A percentile compares a stretch with the other conserved stretches of the same genome.
Conservation (phyloP, 2,888 invertebrate genomes). For the Patella caerulea region DNA sequence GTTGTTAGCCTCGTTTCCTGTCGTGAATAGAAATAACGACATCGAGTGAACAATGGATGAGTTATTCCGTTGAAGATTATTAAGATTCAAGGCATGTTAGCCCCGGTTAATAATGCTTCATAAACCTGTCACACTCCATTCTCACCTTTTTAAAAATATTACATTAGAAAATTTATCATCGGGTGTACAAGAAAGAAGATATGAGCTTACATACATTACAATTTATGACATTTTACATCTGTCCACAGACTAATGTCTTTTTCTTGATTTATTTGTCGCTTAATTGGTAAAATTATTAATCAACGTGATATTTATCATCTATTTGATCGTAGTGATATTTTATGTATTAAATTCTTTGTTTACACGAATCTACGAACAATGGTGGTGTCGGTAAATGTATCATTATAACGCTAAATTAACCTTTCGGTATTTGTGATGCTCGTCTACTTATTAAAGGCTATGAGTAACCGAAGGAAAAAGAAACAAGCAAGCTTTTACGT, state of each 20-base stretch:
- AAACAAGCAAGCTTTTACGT: too few relatives aligned
- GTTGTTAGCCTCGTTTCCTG: conserved; percentile 9
- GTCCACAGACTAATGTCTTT: neutral
- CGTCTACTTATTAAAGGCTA: too few relatives aligned
- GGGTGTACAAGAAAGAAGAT: neutral
- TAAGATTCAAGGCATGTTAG: conserved; percentile 12
- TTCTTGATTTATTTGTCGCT: neutral
- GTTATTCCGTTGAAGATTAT: neutral
- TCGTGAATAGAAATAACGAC: conserved; percentile 8
- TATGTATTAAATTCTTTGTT: too few relatives aligned
- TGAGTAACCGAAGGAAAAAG: too few relatives aligned
- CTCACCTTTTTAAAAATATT: conserved; percentile 4
- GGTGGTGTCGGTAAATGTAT: too few relatives aligned
- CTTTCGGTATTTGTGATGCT: too few relatives aligned
- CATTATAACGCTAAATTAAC: too few relatives aligned
- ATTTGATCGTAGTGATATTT: too few relatives aligned
- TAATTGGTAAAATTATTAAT: neutral
- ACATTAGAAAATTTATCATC: neutral
- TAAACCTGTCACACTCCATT: conserved; percentile 7
- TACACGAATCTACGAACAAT: too few relatives aligned
- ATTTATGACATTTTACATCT: conserved; percentile 2
- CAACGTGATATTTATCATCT: neutral
- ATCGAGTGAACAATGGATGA: neutral
- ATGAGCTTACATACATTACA: conserved; percentile 10
- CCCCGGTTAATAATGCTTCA: conserved; percentile 8